These are phyloP conservation scores for Melanitta fusca DNA, from an alignment of 2,797 vertebrate species.

Conservation along the genomic window DNA sequence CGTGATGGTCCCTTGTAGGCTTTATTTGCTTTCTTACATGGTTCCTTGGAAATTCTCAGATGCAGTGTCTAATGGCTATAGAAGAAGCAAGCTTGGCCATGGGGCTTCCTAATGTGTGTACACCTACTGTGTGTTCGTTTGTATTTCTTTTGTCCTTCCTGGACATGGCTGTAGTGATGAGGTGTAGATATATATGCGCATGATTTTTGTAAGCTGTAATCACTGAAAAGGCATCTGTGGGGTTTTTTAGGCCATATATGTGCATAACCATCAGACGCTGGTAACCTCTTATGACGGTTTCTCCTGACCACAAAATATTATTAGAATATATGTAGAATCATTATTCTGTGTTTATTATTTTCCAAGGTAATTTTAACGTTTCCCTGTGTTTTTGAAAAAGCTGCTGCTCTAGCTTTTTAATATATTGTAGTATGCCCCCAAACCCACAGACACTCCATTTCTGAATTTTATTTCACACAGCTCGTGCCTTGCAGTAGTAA, in stretches of 20 bases:
- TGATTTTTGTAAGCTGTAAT: neutral
- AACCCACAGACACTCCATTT: neutral
- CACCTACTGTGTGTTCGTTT: neutral
- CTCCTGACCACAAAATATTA: neutral
- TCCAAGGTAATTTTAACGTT: neutral
- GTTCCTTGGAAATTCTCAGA: neutral
- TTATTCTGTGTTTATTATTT: neutral
- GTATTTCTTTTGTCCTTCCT: neutral
- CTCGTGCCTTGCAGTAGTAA: conserved; percentile 4
- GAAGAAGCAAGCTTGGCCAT: neutral
- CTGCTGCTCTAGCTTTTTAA: neutral
- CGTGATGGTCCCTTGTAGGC: conserved; percentile 3
- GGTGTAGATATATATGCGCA: neutral
- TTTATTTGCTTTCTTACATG: conserved; percentile 33
- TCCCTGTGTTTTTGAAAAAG: neutral
- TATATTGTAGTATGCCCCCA: neutral
- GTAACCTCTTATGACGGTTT: neutral
- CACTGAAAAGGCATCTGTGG: neutral
- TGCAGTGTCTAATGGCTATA: neutral
- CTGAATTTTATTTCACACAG: conserved; percentile 14
- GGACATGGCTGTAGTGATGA: neutral
- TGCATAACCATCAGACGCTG: neutral
- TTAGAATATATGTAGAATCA: neutral
- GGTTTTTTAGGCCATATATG: neutral
- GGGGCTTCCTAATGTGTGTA: neutral